phyloP scores from a whole-genome alignment of 2,888 invertebrate species.

The Heliconius erato region DNA sequence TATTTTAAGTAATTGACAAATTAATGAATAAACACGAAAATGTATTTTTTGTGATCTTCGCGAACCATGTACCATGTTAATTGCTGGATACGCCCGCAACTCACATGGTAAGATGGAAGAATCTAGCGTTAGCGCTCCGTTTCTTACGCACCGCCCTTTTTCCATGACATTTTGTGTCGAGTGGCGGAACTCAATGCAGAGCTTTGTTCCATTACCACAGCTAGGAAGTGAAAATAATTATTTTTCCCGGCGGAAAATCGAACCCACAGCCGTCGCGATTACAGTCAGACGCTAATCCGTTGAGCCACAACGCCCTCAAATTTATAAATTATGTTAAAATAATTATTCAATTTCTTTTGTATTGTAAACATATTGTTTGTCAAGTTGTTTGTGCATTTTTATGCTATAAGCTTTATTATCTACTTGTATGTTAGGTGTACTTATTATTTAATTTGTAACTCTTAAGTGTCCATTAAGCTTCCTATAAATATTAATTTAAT shows the following conservation, averaged over 20 bases:
- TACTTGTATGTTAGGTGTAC: conserved; percentile 18
- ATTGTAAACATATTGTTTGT: background rate
- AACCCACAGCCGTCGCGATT: no score
- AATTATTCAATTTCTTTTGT: background rate
- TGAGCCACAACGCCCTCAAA: background rate
- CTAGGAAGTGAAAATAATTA: no score
- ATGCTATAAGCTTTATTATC: background rate
- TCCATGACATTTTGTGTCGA: background rate
- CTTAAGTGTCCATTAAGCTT: conserved; percentile 1
- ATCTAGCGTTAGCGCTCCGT: background rate
- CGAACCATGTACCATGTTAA: no score
- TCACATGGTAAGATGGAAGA: background rate
- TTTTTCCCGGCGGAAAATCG: no score
- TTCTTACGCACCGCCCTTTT: background rate
- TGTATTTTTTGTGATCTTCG: no score
- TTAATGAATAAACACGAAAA: no score
- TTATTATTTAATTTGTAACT: background rate
- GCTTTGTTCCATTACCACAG: background rate
- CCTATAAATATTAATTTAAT: background rate
- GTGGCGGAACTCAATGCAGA: background rate
- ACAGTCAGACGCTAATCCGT: no score
- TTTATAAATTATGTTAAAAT: background rate
- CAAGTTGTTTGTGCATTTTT: conserved; percentile 6
- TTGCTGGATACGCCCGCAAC: no score
- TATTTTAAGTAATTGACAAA: background rate